Evolutionary conservation across 2,888 invertebrate genomes (phyloP).

Genomic region (Sipha maydis): DNA sequence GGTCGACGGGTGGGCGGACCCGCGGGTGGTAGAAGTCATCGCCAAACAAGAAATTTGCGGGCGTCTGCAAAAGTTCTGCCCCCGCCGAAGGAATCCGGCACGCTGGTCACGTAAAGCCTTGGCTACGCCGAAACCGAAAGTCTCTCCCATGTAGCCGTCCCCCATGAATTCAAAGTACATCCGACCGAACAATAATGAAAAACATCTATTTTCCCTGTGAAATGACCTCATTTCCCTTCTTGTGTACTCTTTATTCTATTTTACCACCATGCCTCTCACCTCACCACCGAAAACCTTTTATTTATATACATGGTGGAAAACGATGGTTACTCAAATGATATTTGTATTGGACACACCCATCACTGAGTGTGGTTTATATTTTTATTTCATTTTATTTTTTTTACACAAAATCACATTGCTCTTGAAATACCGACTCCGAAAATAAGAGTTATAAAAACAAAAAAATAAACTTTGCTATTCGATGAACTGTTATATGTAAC

Average conservation of each 20-base stretch:
- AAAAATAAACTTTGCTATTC: too few species aligned
- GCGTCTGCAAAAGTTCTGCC: conserved; percentile 56
- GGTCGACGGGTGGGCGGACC: not conserved
- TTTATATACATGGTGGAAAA: too few species aligned
- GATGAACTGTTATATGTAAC: too few species aligned
- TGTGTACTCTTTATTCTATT: not conserved
- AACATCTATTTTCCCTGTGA: conserved; percentile 54
- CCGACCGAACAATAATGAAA: conserved; percentile 53
- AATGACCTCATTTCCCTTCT: conserved; percentile 48
- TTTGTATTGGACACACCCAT: too few species aligned
- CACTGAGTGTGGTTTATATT: too few species aligned
- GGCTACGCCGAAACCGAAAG: conserved; percentile 48
- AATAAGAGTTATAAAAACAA: too few species aligned
- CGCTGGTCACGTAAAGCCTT: conserved; percentile 54
- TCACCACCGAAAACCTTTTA: too few species aligned
- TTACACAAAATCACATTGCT: too few species aligned
- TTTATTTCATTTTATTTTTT: too few species aligned
- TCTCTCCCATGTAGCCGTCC: conserved; percentile 28
- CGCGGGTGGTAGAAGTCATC: conserved; percentile 6
- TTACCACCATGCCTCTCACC: too few species aligned
- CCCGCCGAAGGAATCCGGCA: conserved; percentile 46
- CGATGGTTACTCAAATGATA: too few species aligned
- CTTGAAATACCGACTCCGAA: too few species aligned
- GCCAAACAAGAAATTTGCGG: conserved; percentile 54
- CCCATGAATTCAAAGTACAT: conserved; percentile 57